These are phyloP conservation scores for Scelioninae gen. 2 DNA, from an alignment of 2,888 invertebrate species.

Conservation along the genomic window DNA sequence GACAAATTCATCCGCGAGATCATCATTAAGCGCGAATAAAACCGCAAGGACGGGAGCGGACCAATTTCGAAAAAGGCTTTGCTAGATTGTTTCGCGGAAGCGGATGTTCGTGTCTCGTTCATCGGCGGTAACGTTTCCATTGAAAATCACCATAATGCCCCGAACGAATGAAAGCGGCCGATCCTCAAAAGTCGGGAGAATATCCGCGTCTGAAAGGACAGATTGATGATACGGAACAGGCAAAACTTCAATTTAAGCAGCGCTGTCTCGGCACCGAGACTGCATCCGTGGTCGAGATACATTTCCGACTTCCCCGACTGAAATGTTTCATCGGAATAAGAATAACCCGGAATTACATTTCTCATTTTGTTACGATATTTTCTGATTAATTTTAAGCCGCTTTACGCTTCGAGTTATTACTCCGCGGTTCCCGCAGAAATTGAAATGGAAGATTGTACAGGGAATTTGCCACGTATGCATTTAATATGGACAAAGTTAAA, in stretches of 20 bases:
- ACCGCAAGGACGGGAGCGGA: conserved; percentile 4
- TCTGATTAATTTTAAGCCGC: conserved; percentile 8
- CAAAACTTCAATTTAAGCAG: conserved; percentile 21
- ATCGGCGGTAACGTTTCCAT: conserved; percentile 38
- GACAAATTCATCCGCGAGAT: too few relatives aligned
- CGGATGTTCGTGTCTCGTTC: conserved; percentile 11
- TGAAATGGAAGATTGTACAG: neutral
- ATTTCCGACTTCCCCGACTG: neutral
- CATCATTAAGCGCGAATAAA: conserved; percentile 22
- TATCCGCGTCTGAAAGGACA: conserved; percentile 45
- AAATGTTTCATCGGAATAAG: conserved; percentile 24
- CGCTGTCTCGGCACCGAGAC: neutral
- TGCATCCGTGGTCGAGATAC: neutral
- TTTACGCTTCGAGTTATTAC: neutral
- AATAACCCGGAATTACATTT: conserved; percentile 7
- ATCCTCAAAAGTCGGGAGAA: conserved; percentile 44
- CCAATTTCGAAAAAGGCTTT: conserved; percentile 1
- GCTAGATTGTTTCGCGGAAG: conserved; percentile 29
- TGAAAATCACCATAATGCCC: conserved; percentile 43
- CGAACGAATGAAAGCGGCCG: conserved; percentile 12
- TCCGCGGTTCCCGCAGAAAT: neutral
- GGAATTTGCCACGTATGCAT: too few relatives aligned
- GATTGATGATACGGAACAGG: conserved; percentile 39
- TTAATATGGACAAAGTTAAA: neutral
- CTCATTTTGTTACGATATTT: conserved; percentile 4